A percentile compares a stretch with the other conserved stretches of the same genome.
phyloP scores from a whole-genome alignment of 2,113 vertebrate genomes.

The Meriones unguiculatus region DNA sequence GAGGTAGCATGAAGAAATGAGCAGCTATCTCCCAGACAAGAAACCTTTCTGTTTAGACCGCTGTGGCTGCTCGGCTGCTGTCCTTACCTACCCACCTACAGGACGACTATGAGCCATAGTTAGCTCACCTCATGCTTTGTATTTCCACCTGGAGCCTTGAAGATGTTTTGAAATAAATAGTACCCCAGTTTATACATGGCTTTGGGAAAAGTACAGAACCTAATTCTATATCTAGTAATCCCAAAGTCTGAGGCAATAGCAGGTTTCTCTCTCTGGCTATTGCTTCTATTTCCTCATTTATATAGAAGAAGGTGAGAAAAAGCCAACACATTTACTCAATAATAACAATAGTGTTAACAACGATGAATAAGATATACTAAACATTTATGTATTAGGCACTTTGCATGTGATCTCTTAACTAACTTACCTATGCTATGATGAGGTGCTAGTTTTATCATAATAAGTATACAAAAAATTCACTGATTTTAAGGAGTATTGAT shows the following conservation, averaged over 20 bases:
- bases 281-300: constrained; percentile 20
- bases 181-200: constrained; percentile 9
- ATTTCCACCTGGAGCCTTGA: background rate
- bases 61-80: background rate
- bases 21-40: background rate
- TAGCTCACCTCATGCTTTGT: background rate
- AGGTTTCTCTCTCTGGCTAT: background rate
- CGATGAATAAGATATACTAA: background rate
- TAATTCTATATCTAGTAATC: constrained; percentile 45
- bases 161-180: constrained; percentile 33
- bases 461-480: constrained; percentile 1
- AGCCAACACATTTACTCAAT: background rate
- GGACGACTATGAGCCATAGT: background rate
- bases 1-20: background rate
- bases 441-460: background rate
- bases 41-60: background rate
- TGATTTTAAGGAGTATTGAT: background rate
- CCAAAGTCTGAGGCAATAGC: background rate
- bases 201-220: constrained; percentile 44
- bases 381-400: background rate
- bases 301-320: background rate
- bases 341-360: background rate
- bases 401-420: background rate
- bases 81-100: background rate
- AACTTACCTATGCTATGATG: background rate